Evolutionary conservation across 2,888 invertebrate species (phyloP), one percentile per base, ranked within the genome.

Genomic region (Ectobius pallidus): DNA sequence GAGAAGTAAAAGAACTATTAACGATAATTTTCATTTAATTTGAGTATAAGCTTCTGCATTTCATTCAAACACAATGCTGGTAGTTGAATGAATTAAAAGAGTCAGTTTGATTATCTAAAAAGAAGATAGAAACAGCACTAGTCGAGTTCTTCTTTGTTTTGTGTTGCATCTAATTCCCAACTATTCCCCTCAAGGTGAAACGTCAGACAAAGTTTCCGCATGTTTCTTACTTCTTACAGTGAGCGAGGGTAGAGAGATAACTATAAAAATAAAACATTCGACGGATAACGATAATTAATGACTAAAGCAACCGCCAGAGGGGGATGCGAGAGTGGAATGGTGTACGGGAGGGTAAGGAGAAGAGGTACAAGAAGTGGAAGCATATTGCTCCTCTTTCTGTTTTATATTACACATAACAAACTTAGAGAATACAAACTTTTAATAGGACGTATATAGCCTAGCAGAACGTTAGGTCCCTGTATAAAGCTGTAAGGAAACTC

Each of bases 261-360:
- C 27, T 30, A 58, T 58, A 58, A 58, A 44, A 67, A 67, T 46
- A 65, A 67, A 67, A 46, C 67, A 67, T 46, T 67, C 67, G 67
- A 67, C 27, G 46, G 67, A 67, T 67, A 67, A 67, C 46, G 46
- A 20, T 67, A 67, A 67, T 49, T 67, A 67, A 67, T 67, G 46
- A 67, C 30, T 67, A 42, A 46, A 27, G 49, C 27, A 67, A 46
- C 46, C 46, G 67, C 67, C 7, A 11, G 46, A 44, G 46, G 67
- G 25, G 16, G 49, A n/a, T n/a, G n/a, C n/a, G n/a, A n/a, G n/a
- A n/a, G n/a, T n/a, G n/a, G n/a, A n/a, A n/a, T n/a, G n/a, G n/a
- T n/a, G n/a, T n/a, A n/a, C n/a, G n/a, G n/a, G n/a, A n/a, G n/a
- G n/a, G n/a, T n/a, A n/a, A n/a, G n/a, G n/a, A n/a, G n/a, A n/a